Evolutionary conservation across 1,140 invertebrate species (phyloP).

Genomic region (Mizuhopecten yessoensis): DNA sequence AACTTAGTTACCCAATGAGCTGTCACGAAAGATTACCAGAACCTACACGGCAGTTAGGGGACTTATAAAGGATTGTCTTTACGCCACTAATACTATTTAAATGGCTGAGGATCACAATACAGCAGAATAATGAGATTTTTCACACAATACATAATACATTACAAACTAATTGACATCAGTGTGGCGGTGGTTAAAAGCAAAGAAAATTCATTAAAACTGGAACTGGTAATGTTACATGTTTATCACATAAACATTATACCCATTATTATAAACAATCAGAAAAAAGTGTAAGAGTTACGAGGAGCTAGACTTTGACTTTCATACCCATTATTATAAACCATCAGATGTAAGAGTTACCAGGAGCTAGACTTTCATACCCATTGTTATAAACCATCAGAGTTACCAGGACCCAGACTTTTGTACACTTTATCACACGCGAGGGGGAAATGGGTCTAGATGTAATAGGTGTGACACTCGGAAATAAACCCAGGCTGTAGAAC

Average conservation of each 20-base stretch:
- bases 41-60: neutral
- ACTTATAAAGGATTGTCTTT: neutral
- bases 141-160: neutral
- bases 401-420: neutral
- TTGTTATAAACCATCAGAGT: neutral
- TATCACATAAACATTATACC: neutral
- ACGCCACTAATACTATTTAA: conserved; percentile 19
- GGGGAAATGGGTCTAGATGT: neutral
- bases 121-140: neutral
- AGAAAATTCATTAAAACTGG: neutral
- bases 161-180: neutral
- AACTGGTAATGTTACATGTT: neutral
- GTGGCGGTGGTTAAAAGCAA: neutral
- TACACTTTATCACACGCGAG: neutral
- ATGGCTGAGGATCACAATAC: neutral
- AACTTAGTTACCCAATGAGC: neutral
- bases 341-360: neutral
- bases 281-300: too few species aligned
- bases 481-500: neutral
- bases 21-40: conserved; percentile 12
- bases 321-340: neutral
- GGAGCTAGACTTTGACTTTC: neutral
- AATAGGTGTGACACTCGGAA: too few species aligned
- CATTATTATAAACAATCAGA: neutral
- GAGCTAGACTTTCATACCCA: neutral